Conservation (phyloP, 2,113 vertebrate species). For the Hypanus sabinus region DNA sequence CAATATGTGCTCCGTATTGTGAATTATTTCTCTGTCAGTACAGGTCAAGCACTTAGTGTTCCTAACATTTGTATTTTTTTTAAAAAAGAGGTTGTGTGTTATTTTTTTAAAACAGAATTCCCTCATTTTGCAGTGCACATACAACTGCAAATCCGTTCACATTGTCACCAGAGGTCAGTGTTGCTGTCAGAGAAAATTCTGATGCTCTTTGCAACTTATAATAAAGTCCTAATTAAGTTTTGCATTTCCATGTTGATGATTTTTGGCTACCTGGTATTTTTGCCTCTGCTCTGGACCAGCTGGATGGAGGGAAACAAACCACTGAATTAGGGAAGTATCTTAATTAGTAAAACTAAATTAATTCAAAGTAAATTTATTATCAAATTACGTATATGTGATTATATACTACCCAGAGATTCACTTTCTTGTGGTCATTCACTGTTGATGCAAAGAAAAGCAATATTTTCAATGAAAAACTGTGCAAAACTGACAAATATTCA, state of each 20-base stretch:
- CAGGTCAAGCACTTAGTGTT: neutral
- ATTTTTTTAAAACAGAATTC: neutral
- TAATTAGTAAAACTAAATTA: neutral
- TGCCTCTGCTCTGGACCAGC: neutral
- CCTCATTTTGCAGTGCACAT: neutral
- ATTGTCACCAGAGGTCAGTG: constrained; percentile 1
- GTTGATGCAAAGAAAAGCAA: no score
- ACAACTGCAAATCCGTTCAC: neutral
- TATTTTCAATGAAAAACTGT: no score
- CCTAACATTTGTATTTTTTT: neutral
- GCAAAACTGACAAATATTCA: no score
- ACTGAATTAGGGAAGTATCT: neutral
- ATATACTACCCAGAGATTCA: no score
- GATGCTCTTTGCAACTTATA: neutral
- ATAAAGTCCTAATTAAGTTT: neutral
- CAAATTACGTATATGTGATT: no score
- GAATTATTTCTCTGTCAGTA: neutral
- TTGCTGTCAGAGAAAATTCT: neutral
- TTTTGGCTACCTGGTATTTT: neutral
- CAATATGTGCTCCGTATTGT: neutral
- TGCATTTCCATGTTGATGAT: no score
- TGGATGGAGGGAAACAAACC: neutral
- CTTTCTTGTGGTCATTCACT: no score
- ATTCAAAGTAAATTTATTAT: no score
- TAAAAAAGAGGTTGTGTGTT: neutral